Conservation (phyloP, 2,888 invertebrate species). For the Aphrophora alni region DNA sequence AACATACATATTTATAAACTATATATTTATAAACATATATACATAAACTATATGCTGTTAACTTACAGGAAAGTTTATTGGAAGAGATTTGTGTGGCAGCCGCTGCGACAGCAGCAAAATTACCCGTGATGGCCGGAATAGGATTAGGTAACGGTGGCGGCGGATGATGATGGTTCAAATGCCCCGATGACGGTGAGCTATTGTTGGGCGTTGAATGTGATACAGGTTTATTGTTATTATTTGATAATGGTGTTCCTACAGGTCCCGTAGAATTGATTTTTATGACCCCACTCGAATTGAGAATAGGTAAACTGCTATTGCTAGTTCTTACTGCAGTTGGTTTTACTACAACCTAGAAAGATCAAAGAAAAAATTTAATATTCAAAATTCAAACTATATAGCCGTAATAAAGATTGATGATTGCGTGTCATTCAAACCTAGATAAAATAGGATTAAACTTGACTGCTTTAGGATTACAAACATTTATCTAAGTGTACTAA, state of each 20-base stretch:
- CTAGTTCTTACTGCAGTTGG: constrained; percentile 79
- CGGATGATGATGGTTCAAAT: constrained; percentile 44
- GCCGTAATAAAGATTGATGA: too few relatives aligned
- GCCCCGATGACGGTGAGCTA: constrained; percentile 57
- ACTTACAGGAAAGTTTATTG: constrained; percentile 48
- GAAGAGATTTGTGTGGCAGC: constrained; percentile 51
- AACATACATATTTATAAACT: too few relatives aligned
- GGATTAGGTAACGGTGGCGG: constrained; percentile 44
- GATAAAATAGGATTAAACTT: too few relatives aligned
- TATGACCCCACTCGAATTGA: constrained; percentile 18
- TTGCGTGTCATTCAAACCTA: too few relatives aligned
- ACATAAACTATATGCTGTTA: background rate
- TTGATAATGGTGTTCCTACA: constrained; percentile 44
- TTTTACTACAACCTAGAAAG: constrained; percentile 76
- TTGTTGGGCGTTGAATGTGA: constrained; percentile 58
- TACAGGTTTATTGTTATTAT: constrained; percentile 42
- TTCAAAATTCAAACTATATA: background rate
- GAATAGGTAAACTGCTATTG: constrained; percentile 53
- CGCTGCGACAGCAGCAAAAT: constrained; percentile 72
- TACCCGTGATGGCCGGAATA: constrained; percentile 55
- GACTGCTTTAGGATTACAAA: too few relatives aligned
- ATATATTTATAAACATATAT: too few relatives aligned
- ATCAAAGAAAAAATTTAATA: constrained; percentile 52
- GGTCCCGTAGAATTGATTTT: constrained; percentile 55
- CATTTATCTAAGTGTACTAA: too few relatives aligned